A percentile compares a stretch with the other conserved stretches of the same genome.
These are phyloP conservation scores for Molossus alvarezi DNA, from an alignment of 2,797 vertebrate genomes.

Conservation along the genomic window DNA sequence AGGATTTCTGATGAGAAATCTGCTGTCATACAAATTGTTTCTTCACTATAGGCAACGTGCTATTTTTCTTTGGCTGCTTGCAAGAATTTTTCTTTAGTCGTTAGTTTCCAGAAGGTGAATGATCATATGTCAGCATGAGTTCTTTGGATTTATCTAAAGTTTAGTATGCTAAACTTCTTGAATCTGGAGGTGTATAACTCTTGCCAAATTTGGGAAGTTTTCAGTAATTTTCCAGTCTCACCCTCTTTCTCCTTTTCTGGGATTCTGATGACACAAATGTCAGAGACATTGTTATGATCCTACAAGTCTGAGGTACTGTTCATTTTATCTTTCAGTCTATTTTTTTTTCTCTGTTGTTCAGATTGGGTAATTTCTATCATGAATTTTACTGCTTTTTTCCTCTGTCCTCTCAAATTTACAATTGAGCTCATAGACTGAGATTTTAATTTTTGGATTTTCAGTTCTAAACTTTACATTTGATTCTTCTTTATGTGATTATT, in stretches of 20 bases:
- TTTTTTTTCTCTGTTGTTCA: slow-evolving; percentile 8
- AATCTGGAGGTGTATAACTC: neutral
- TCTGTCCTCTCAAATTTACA: neutral
- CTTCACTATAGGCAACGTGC: neutral
- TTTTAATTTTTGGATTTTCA: slow-evolving; percentile 47
- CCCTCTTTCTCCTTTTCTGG: neutral
- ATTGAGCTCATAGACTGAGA: neutral
- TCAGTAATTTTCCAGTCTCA: neutral
- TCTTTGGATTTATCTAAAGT: neutral
- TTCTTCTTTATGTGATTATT: neutral
- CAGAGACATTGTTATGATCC: neutral
- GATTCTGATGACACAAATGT: neutral
- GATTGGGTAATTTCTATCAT: neutral
- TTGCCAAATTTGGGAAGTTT: slow-evolving; percentile 4
- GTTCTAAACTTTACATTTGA: neutral
- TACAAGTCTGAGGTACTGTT: neutral
- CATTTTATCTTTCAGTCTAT: neutral
- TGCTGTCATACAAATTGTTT: neutral
- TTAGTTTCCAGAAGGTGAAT: slow-evolving; percentile 23
- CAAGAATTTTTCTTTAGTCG: neutral
- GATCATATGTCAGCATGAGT: neutral
- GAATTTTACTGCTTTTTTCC: neutral
- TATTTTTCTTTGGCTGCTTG: slow-evolving; percentile 25
- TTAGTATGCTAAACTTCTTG: neutral
- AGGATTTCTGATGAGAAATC: slow-evolving; percentile 16